Base-by-base conservation (phyloP, 1,140 invertebrate species). In the Pinna nobilis region DNA sequence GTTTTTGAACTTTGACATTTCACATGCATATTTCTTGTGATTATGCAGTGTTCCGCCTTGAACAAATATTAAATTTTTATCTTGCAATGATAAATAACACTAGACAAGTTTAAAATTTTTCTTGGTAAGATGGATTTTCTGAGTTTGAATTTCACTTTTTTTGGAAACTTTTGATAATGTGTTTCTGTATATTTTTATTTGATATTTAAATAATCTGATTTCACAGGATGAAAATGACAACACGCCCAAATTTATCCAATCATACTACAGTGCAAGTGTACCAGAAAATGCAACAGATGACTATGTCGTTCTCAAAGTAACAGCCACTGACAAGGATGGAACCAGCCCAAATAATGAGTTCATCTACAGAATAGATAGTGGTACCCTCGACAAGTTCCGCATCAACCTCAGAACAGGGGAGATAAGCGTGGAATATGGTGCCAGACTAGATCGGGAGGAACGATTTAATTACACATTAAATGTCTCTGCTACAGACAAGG, bases 211-310 rank as follows among this genome's bases (percentile, higher is more conserved):
- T 61, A 15, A n/a, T 65, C 23, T 49, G 0, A 3, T 13, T 25
- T 64, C 78, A 41, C 39, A 81, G 82, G 82, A 83, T 74, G 69
- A 71, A 61, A 85, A 85, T 68, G 83, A 85, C 55, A 83, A 82
- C 64, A 51, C 70, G 28, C 83, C 83, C 13, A 55, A 73, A 60
- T 85, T 85, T 60, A 28, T 37, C 1, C 47, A 80, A 37, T n/a
- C 15, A 3, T 44, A 28, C 2, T 85, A 85, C 49, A 70, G 50
- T 9, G 76, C 74, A 9, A 47, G 55, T 49, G 70, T 85, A 25
- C 50, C 53, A 41, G 83, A 85, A 70, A 82, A 84, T 70, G 74
- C 81, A 0, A 61, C 68, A 30, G 74, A 79, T 70, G 79, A 77
- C 69, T 77, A 66, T n/a, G 30, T 61, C 32, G 74, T 81, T 0